Conservation (phyloP, 2,888 invertebrate genomes). For the Horisme vitalbata region DNA sequence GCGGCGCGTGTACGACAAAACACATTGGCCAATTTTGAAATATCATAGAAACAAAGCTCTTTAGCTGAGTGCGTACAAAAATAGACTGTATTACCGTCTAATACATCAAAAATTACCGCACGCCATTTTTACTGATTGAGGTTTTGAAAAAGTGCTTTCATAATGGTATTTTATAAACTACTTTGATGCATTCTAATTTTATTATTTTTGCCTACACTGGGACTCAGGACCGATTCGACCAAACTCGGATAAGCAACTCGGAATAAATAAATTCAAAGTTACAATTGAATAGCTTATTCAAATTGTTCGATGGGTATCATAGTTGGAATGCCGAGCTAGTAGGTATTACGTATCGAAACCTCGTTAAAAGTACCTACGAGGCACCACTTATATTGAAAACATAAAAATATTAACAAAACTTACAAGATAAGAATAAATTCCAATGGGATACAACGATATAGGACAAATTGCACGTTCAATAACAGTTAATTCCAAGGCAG, state of each 20-base stretch:
- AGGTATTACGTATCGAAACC: too few species aligned
- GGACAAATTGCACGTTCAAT: conserved; percentile 20
- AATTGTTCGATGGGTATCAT: too few species aligned
- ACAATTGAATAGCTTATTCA: too few species aligned
- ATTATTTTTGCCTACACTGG: too few species aligned
- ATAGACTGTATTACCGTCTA: not conserved
- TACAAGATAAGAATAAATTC: conserved; percentile 8
- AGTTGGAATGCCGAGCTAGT: too few species aligned
- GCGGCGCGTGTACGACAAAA: not conserved
- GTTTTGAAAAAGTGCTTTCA: not conserved
- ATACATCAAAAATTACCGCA: not conserved
- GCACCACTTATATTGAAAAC: too few species aligned
- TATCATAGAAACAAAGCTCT: not conserved
- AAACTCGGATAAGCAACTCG: too few species aligned
- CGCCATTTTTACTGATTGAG: not conserved
- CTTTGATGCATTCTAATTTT: too few species aligned
- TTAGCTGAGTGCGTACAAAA: not conserved
- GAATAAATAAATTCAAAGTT: too few species aligned
- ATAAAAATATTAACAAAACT: not conserved
- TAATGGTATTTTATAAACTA: too few species aligned
- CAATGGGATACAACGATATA: conserved; percentile 6
- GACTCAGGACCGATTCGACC: too few species aligned
- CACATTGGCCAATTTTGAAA: not conserved
- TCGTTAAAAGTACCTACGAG: too few species aligned
- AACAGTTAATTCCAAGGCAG: conserved; percentile 40